These are phyloP conservation scores for Orthochromis indermauri DNA, from an alignment of 2,113 vertebrate species.

Conservation along the genomic window DNA sequence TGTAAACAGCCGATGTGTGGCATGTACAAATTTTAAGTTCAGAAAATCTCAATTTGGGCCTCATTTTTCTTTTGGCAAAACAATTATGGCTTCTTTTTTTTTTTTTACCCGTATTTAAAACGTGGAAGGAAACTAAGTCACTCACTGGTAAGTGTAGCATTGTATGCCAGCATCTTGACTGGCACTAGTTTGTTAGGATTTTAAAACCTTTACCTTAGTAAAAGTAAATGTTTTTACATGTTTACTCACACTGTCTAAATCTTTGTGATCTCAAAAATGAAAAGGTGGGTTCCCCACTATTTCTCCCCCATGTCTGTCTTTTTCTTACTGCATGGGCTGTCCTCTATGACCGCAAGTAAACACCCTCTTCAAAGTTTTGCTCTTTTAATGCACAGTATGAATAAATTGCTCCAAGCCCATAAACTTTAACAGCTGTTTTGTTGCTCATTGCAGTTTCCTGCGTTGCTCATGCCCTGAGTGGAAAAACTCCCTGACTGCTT, in stretches of 20 bases:
- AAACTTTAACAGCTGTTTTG: slow-evolving; percentile 62
- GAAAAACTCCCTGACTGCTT: slow-evolving; percentile 56
- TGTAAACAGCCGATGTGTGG: not conserved
- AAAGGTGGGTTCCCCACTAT: not conserved
- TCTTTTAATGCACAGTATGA: slow-evolving; percentile 24
- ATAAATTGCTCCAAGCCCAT: slow-evolving; percentile 53
- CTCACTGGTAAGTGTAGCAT: not conserved
- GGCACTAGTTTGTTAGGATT: slow-evolving; percentile 31
- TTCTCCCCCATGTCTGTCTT: slow-evolving; percentile 16
- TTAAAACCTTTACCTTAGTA: slow-evolving; percentile 33
- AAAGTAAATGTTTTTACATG: slow-evolving; percentile 54
- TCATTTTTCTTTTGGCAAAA: not conserved
- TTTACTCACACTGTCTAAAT: slow-evolving; percentile 36
- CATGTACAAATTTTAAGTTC: not conserved
- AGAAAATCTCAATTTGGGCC: not conserved
- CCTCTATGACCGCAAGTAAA: slow-evolving; percentile 41
- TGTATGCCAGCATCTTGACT: slow-evolving; percentile 23
- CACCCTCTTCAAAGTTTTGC: slow-evolving; percentile 38
- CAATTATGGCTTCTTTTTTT: not conserved
- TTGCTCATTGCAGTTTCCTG: slow-evolving; percentile 58
- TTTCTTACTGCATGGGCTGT: not conserved
- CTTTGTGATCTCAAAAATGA: slow-evolving; percentile 36
- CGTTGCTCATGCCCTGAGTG: slow-evolving; percentile 43
- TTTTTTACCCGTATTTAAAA: not conserved
- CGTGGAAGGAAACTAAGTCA: not conserved